Percentiles rank a stretch among this genome's conserved stretches.
phyloP scores from a whole-genome alignment of 2,797 vertebrate species.

The Pempheris klunzingeri region DNA sequence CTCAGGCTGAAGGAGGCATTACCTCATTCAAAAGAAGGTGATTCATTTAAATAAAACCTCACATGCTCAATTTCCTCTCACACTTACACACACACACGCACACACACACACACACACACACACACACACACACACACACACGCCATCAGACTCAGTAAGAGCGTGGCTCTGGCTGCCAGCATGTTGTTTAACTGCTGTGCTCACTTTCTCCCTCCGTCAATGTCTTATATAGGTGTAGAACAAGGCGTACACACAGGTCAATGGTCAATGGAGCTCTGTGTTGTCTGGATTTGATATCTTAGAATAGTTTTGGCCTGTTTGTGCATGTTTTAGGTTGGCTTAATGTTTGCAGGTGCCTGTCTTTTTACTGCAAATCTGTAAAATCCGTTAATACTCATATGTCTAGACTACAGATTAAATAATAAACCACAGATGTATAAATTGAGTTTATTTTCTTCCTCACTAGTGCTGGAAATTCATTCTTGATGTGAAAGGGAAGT shows the following conservation, averaged over 20 bases:
- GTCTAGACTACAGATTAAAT: slow-evolving; percentile 66
- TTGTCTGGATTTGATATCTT: slow-evolving; percentile 39
- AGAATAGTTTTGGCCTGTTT: slow-evolving; percentile 28
- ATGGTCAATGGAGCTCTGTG: slow-evolving; percentile 48
- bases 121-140: slow-evolving; percentile 20
- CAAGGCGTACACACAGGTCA: slow-evolving; percentile 30
- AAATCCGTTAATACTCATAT: slow-evolving; percentile 48
- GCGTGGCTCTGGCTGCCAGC: slow-evolving; percentile 34
- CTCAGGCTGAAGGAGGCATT: slow-evolving; percentile 61
- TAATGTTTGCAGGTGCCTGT: slow-evolving; percentile 42
- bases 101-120: slow-evolving; percentile 17
- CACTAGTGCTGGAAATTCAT: slow-evolving; percentile 22
- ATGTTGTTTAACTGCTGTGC: slow-evolving; percentile 32
- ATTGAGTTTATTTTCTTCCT: slow-evolving; percentile 33
- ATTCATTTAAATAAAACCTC: slow-evolving; percentile 68
- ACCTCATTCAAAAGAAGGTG: slow-evolving; percentile 66
- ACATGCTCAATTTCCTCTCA: slow-evolving; percentile 60
- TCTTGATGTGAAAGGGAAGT: slow-evolving; percentile 13
- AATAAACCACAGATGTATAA: slow-evolving; percentile 51
- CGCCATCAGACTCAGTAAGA: slow-evolving; percentile 27
- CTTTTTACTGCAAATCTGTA: slow-evolving; percentile 52
- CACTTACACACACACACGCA: slow-evolving; percentile 21
- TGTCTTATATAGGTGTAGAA: slow-evolving; percentile 15
- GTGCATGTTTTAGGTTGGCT: slow-evolving; percentile 33
- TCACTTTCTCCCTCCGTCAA: slow-evolving; percentile 32